Evolutionary conservation across 2,113 vertebrate genomes (phyloP).

Genomic region (Tichodroma muraria): DNA sequence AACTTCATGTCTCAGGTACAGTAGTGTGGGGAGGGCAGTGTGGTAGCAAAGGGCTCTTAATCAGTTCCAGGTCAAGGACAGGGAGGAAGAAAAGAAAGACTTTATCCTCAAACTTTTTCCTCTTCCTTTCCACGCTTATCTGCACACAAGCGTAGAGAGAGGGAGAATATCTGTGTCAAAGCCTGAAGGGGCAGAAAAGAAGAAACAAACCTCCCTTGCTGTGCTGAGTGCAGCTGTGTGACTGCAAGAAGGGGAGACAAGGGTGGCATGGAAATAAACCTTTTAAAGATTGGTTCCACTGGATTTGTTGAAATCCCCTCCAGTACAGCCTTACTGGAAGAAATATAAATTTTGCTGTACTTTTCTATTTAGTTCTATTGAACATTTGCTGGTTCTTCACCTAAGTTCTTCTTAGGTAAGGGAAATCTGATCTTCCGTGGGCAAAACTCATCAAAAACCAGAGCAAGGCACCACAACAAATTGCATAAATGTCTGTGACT

Average conservation of each 20-base stretch:
- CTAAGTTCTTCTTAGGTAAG: not conserved
- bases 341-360: not conserved
- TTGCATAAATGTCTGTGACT: not conserved
- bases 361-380: not conserved
- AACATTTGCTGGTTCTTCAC: not conserved
- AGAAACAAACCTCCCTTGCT: not conserved
- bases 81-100: not conserved
- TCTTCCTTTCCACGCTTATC: not conserved
- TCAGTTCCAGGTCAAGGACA: not conserved
- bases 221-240: not conserved
- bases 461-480: not conserved
- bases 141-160: not conserved
- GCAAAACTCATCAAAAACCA: not conserved
- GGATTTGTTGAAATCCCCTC: not conserved
- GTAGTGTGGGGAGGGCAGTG: fast-evolving
- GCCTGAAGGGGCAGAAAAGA: not conserved
- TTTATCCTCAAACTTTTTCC: not conserved
- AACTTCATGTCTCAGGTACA: not conserved
- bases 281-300: not conserved
- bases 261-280: not conserved
- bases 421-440: not conserved
- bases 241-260: not conserved
- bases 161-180: not conserved
- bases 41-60: not conserved
- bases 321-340: not conserved